Conservation (phyloP, 2,113 vertebrate genomes). For the Platysteira castanea region DNA sequence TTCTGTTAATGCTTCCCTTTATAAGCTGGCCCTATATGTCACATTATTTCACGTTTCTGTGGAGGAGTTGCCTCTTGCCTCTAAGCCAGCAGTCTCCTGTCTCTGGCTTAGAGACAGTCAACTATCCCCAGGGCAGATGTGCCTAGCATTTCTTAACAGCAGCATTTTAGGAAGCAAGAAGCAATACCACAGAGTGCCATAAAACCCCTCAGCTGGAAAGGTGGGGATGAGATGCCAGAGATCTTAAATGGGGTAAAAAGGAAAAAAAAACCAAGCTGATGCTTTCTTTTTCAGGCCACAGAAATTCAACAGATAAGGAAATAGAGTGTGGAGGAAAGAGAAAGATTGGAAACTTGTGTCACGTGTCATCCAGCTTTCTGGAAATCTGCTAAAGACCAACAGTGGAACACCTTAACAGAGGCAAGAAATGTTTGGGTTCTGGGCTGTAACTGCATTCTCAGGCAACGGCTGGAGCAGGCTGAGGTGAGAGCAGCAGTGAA, state of each 20-base stretch:
- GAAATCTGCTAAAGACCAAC: background rate
- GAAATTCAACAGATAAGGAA: background rate
- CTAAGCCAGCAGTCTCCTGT: background rate
- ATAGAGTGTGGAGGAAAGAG: background rate
- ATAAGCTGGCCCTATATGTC: background rate
- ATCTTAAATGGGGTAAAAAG: background rate
- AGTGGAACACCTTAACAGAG: background rate
- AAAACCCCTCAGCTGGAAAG: background rate
- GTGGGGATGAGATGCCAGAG: background rate
- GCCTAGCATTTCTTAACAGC: background rate
- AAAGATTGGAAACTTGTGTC: background rate
- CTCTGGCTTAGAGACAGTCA: background rate
- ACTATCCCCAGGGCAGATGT: background rate
- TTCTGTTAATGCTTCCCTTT: background rate
- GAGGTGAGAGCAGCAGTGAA: background rate
- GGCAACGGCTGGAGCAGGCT: background rate
- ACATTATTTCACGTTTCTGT: background rate
- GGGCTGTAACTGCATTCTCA: background rate
- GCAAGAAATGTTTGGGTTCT: background rate
- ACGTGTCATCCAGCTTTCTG: background rate
- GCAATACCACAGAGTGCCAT: background rate
- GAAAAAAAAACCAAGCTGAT: background rate
- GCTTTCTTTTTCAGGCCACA: background rate
- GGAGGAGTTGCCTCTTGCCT: background rate
- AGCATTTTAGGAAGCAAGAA: constrained; percentile 10